Evolutionary conservation across 2,797 vertebrate species (phyloP).

Genomic region (Alauda arvensis): DNA sequence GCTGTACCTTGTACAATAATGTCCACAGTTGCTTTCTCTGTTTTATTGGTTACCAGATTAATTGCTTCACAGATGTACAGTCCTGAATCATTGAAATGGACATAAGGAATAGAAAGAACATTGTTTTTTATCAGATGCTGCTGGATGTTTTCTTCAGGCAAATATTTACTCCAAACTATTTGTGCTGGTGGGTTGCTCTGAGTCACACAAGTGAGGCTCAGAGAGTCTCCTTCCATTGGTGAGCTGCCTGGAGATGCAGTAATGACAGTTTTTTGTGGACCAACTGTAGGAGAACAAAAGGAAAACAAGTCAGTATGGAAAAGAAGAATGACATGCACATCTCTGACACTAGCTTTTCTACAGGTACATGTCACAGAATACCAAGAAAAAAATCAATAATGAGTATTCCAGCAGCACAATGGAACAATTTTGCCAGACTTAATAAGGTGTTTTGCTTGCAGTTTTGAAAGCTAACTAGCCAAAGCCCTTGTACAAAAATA

Average conservation of each 20-base stretch:
- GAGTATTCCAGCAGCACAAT: neutral
- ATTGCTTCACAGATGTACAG: slow-evolving; percentile 52
- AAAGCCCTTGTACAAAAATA: slow-evolving; percentile 11
- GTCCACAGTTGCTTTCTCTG: neutral
- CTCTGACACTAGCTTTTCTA: neutral
- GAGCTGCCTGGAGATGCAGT: neutral
- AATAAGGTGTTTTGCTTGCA: neutral
- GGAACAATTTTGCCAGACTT: neutral
- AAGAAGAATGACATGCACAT: neutral
- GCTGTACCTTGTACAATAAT: slow-evolving; percentile 46
- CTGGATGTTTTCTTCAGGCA: neutral
- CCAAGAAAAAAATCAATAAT: neutral
- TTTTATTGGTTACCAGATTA: slow-evolving; percentile 44
- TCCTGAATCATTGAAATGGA: slow-evolving; percentile 37
- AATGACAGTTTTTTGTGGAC: slow-evolving; percentile 42
- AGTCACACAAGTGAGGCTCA: slow-evolving; percentile 47
- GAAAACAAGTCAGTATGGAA: neutral
- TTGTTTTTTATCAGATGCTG: neutral
- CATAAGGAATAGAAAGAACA: slow-evolving; percentile 14
- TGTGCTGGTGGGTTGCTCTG: slow-evolving; percentile 45
- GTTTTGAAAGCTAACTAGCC: neutral
- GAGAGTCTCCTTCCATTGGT: neutral
- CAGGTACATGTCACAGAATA: neutral
- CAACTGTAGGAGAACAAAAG: slow-evolving; percentile 41
- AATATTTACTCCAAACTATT: slow-evolving; percentile 42